These are phyloP conservation scores for Lordiphosa mommai DNA, from an alignment of 1,140 invertebrate genomes.

Conservation along the genomic window DNA sequence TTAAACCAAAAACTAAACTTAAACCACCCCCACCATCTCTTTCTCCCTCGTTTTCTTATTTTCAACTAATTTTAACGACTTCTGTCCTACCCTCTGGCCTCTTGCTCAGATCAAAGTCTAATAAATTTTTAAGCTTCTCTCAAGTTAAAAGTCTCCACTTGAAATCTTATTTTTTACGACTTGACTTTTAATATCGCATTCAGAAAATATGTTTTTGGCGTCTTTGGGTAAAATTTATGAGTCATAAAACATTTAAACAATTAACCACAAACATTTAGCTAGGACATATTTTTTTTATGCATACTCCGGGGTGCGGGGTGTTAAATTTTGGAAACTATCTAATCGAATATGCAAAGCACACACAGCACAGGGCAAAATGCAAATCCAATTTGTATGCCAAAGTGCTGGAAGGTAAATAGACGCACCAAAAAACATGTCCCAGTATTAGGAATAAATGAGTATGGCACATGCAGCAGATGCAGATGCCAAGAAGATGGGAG, in stretches of 20 bases:
- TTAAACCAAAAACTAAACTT: too few species aligned
- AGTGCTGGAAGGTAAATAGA: constrained; percentile 15
- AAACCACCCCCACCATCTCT: too few species aligned
- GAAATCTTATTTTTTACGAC: constrained; percentile 4
- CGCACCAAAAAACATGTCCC: constrained; percentile 17
- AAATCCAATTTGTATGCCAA: constrained; percentile 47
- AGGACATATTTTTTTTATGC: background rate
- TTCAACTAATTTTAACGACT: constrained; percentile 4
- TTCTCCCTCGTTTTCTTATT: background rate
- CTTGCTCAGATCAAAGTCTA: background rate
- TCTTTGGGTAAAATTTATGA: constrained; percentile 9
- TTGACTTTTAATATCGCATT: constrained; percentile 6
- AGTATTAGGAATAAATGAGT: constrained; percentile 27
- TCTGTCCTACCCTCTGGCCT: background rate
- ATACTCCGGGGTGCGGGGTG: background rate
- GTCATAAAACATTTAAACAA: constrained; percentile 15
- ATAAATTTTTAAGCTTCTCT: background rate
- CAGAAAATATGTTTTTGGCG: background rate
- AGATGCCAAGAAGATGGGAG: constrained; percentile 17
- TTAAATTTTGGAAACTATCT: background rate
- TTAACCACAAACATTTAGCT: constrained; percentile 2
- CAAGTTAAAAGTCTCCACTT: too few species aligned
- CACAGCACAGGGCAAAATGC: constrained; percentile 21
- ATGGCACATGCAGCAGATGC: constrained; percentile 33
- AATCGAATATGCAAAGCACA: constrained; percentile 40